These are phyloP conservation scores for Otolemur crassicaudatus DNA, from an alignment of 2,797 vertebrate species.

Conservation along the genomic window DNA sequence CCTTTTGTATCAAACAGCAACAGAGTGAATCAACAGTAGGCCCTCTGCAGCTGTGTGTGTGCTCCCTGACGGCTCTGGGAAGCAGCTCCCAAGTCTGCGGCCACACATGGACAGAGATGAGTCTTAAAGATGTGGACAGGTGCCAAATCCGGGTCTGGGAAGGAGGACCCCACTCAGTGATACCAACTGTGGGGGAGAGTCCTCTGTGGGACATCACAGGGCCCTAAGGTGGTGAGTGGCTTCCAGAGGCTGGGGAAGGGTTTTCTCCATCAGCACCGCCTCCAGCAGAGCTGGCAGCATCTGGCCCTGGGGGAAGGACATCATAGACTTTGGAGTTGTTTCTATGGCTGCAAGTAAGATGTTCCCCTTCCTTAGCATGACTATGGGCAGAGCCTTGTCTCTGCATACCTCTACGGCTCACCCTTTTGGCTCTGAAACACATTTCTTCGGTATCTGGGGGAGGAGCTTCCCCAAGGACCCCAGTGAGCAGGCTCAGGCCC, in stretches of 20 bases:
- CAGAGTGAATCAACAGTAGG: neutral
- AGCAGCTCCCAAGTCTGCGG: neutral
- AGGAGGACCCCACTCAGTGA: neutral
- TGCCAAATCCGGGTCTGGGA: neutral
- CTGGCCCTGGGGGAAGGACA: neutral
- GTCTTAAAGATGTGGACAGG: neutral
- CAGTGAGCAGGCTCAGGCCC: neutral
- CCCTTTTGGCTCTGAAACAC: neutral
- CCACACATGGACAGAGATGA: neutral
- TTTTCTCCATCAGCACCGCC: neutral
- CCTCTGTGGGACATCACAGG: neutral
- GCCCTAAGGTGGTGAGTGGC: neutral
- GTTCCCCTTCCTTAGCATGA: neutral
- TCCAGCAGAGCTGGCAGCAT: neutral
- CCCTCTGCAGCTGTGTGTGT: neutral
- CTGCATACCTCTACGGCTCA: accelerated
- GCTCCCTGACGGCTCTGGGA: neutral
- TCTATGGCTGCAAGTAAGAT: neutral
- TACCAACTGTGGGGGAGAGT: neutral
- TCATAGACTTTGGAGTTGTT: neutral
- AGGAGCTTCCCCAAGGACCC: neutral
- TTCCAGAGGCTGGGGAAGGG: neutral
- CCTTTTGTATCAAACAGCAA: neutral
- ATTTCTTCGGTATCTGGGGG: neutral
- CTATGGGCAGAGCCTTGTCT: neutral